Evolutionary conservation across 1,140 invertebrate genomes (phyloP).

Genomic region (Stenopsyche tienmushanensis): DNA sequence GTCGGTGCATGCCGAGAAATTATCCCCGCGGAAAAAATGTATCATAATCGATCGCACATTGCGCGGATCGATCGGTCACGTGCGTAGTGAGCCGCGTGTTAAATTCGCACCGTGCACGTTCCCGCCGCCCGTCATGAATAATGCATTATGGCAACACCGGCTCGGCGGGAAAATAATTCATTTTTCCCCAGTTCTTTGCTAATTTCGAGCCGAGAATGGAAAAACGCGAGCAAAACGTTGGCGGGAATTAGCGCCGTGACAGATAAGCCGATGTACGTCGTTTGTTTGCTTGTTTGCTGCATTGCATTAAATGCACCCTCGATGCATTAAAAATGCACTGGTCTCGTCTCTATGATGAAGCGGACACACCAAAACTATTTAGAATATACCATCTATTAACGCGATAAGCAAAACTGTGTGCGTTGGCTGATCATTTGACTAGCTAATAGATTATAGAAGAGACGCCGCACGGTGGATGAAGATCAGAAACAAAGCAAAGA

Average conservation of each 20-base stretch:
- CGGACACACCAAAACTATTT: too few relatives aligned
- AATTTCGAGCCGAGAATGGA: slow-evolving; percentile 12
- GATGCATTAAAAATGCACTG: background rate
- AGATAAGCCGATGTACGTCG: background rate
- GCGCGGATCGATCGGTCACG: background rate
- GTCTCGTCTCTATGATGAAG: too few relatives aligned
- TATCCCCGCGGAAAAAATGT: too few relatives aligned
- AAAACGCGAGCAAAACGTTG: slow-evolving; percentile 3
- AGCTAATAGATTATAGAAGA: too few relatives aligned
- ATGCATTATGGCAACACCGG: slow-evolving; percentile 28
- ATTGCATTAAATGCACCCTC: background rate
- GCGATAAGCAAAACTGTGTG: too few relatives aligned
- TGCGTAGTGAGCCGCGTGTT: slow-evolving; percentile 8
- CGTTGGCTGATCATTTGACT: too few relatives aligned
- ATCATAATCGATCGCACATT: background rate
- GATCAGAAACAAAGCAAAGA: too few relatives aligned
- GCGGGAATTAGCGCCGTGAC: slow-evolving; percentile 9
- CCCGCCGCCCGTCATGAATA: slow-evolving; percentile 21
- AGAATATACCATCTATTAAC: too few relatives aligned
- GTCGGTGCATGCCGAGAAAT: too few relatives aligned
- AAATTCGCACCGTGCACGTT: slow-evolving; percentile 6
- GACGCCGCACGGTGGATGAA: too few relatives aligned
- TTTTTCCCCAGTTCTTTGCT: slow-evolving; percentile 21
- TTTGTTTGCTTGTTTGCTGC: slow-evolving; percentile 10
- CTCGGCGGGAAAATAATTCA: slow-evolving; percentile 30